Evolutionary conservation across 2,797 vertebrate species (phyloP).

Genomic region (Premnoplex brunnescens): DNA sequence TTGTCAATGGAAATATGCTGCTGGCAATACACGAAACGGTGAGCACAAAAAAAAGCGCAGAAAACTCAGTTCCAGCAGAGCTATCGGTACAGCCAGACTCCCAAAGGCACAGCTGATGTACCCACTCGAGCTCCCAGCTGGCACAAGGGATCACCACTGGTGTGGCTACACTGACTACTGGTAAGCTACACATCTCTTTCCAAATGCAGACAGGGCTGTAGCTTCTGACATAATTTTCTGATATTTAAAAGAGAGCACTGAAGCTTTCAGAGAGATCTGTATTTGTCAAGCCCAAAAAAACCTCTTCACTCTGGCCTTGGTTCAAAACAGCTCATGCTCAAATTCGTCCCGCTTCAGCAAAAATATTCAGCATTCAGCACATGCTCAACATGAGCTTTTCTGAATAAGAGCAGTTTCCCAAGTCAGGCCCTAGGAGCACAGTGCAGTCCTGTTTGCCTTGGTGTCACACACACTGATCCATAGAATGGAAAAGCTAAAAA

Average conservation of each 20-base stretch:
- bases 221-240: not conserved
- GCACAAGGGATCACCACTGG: not conserved
- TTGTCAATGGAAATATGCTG: not conserved
- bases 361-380: slow-evolving; percentile 56
- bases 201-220: not conserved
- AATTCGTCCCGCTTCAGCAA: slow-evolving; percentile 33
- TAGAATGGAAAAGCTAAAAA: not conserved
- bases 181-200: not conserved
- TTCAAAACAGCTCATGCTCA: slow-evolving; percentile 38
- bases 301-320: not conserved
- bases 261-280: not conserved
- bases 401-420: not conserved
- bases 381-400: not conserved
- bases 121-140: not conserved
- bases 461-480: not conserved
- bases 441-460: not conserved
- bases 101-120: not conserved
- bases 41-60: not conserved
- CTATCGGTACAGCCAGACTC: not conserved
- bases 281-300: slow-evolving; percentile 15
- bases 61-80: not conserved
- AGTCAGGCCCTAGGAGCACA: not conserved
- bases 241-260: not conserved
- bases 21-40: not conserved
- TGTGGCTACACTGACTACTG: not conserved